Conservation (phyloP, 2,113 vertebrate species). For the Anser brachyrhynchus region DNA sequence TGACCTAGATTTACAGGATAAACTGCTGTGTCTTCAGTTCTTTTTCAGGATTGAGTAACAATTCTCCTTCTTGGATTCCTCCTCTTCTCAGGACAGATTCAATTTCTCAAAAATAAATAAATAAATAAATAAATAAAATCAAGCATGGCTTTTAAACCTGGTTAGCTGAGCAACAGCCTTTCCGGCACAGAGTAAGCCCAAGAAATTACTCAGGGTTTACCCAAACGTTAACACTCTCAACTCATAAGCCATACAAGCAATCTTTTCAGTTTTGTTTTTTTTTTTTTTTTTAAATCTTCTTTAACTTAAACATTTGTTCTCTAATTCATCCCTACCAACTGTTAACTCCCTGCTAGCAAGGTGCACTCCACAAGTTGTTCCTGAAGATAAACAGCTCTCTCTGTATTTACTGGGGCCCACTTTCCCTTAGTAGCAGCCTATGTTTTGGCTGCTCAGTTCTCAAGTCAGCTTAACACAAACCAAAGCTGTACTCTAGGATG, state of each 20-base stretch:
- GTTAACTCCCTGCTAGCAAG: neutral
- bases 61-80: neutral
- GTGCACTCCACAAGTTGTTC: neutral
- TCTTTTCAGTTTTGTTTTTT: neutral
- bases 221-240: neutral
- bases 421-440: neutral
- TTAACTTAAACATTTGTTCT: neutral
- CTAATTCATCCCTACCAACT: neutral
- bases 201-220: neutral
- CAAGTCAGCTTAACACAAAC: neutral
- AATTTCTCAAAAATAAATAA: neutral
- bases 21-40: neutral
- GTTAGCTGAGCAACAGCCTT: neutral
- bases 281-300: neutral
- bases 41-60: neutral
- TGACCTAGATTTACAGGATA: neutral
- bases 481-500: neutral
- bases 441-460: neutral
- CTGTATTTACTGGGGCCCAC: neutral
- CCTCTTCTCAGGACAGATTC: neutral
- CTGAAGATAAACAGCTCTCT: neutral
- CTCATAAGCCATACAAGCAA: neutral
- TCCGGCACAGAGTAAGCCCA: neutral
- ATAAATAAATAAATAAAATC: neutral
- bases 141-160: neutral